Evolutionary conservation across 64 coral and sea anemone species (phyloP).

Genomic region (Hydrozoanthus tunicans): DNA sequence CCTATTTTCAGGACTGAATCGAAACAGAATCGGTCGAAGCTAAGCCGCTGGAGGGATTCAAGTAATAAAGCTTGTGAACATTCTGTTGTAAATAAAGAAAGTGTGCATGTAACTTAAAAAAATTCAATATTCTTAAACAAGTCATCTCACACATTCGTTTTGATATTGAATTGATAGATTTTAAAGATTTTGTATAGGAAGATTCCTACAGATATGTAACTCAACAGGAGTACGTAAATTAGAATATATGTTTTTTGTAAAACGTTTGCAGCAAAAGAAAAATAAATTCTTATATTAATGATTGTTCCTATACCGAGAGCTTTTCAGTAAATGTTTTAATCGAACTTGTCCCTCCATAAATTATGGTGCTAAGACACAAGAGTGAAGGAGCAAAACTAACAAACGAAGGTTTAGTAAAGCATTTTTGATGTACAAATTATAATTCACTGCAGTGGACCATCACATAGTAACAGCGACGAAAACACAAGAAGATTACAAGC

Average conservation of each 20-base stretch:
- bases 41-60: not conserved
- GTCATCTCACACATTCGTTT: not conserved
- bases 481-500: conserved; percentile 44
- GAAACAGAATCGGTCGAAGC: not conserved
- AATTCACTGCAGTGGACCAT: not conserved
- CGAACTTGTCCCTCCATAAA: not conserved
- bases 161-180: not conserved
- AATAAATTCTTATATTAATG: not conserved
- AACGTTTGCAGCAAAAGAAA: not conserved
- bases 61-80: not conserved
- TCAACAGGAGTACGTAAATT: conserved; percentile 13
- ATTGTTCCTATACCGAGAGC: not conserved
- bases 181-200: not conserved
- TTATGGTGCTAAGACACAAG: not conserved
- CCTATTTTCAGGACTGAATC: not conserved
- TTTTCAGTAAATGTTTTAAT: not conserved
- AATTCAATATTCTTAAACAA: not conserved
- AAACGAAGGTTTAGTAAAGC: not conserved
- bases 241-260: not conserved
- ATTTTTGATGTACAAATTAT: conserved; percentile 9
- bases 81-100: conserved; percentile 17
- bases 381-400: not conserved
- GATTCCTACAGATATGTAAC: not conserved
- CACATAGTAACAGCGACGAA: conserved; percentile 21
- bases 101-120: not conserved